Percentiles rank a stretch among this genome's conserved stretches.
phyloP scores from a whole-genome alignment of 2,888 invertebrate genomes.

The Ophion ventricosus region DNA sequence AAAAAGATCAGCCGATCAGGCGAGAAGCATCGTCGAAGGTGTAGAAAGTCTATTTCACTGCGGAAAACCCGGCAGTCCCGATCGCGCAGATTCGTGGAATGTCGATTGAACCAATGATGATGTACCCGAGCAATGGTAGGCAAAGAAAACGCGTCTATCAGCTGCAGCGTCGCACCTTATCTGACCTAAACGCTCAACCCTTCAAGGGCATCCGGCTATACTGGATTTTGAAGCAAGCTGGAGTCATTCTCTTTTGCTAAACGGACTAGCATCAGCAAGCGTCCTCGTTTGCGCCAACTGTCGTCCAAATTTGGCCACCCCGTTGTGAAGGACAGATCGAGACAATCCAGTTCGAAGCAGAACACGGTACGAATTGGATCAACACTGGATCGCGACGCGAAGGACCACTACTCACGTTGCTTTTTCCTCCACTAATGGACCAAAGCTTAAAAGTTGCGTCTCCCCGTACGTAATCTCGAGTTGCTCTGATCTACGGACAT shows the following conservation, averaged over 20 bases:
- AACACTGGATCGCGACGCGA: not conserved
- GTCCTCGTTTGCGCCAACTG: not conserved
- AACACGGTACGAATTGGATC: not conserved
- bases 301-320: not conserved
- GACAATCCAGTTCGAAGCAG: not conserved
- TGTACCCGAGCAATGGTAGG: not conserved
- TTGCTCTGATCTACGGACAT: no score
- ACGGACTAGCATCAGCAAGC: not conserved
- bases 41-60: slow-evolving; percentile 54
- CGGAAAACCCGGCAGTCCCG: not conserved
- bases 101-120: slow-evolving; percentile 14
- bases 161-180: slow-evolving; percentile 1
- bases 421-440: not conserved
- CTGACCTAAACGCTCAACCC: not conserved
- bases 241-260: not conserved
- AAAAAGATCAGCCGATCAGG: not conserved
- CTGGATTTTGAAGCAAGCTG: not conserved
- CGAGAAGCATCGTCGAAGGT: slow-evolving; percentile 27
- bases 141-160: slow-evolving; percentile 5
- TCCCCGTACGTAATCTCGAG: no score
- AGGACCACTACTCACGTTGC: not conserved
- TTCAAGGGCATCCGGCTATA: not conserved
- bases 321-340: slow-evolving; percentile 3
- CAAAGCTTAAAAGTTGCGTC: no score
- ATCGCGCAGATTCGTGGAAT: slow-evolving; percentile 28